Evolutionary conservation across 2,797 vertebrate genomes (phyloP).

Genomic region (Lepus oiostolus): DNA sequence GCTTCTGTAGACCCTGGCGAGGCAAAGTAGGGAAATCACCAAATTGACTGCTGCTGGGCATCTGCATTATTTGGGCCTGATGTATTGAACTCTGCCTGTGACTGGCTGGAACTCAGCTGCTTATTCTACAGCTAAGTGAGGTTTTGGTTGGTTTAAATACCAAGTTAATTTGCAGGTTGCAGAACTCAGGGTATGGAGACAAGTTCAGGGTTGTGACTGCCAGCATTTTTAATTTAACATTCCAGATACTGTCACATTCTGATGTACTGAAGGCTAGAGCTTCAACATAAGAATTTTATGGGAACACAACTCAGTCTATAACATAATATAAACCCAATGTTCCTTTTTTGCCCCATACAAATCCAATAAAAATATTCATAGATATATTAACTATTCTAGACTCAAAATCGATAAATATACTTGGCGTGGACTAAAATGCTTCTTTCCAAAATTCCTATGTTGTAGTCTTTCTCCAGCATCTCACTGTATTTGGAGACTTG

Average conservation of each 20-base stretch:
- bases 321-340: background rate
- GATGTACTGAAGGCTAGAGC: background rate
- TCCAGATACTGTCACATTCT: background rate
- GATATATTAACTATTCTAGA: background rate
- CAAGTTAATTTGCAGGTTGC: background rate
- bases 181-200: background rate
- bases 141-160: background rate
- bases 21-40: background rate
- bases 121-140: background rate
- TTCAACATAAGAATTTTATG: background rate
- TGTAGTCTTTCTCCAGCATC: background rate
- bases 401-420: background rate
- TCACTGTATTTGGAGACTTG: background rate
- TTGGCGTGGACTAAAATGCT: background rate
- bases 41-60: background rate
- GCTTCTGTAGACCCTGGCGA: background rate
- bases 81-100: background rate
- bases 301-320: background rate
- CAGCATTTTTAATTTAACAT: background rate
- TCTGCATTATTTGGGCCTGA: background rate
- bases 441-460: background rate
- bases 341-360: background rate
- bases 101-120: background rate
- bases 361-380: background rate
- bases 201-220: background rate